Evolutionary conservation across 1,140 invertebrate genomes (phyloP).

Genomic region (Argopecten irradians): DNA sequence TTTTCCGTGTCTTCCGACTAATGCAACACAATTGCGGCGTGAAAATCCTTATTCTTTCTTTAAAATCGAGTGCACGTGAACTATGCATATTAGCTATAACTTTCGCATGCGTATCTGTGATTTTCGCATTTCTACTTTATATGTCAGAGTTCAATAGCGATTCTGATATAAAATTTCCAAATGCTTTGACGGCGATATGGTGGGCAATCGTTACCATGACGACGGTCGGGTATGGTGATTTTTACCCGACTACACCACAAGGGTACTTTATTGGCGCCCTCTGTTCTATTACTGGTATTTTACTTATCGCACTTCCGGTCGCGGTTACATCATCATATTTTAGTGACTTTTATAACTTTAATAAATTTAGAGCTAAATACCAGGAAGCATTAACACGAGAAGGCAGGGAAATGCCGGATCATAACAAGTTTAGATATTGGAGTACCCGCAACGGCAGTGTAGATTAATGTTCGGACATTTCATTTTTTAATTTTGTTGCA

Average conservation of each 20-base stretch:
- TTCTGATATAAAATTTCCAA: background rate
- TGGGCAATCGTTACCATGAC: slow-evolving; percentile 94
- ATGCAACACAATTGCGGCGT: background rate
- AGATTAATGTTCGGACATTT: too few relatives aligned
- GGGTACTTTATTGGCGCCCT: slow-evolving; percentile 84
- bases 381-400: background rate
- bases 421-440: background rate
- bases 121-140: background rate
- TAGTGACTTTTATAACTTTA: background rate
- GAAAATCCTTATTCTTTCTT: background rate
- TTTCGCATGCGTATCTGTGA: background rate
- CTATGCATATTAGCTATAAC: background rate
- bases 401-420: background rate
- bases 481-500: too few relatives aligned
- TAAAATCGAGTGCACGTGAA: background rate
- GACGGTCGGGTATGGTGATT: slow-evolving; percentile 98
- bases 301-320: slow-evolving; percentile 91
- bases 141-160: background rate
- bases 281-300: slow-evolving; percentile 90
- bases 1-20: background rate
- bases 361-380: background rate
- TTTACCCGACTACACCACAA: slow-evolving; percentile 74
- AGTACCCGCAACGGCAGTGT: background rate
- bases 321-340: slow-evolving; percentile 80
- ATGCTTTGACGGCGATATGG: slow-evolving; percentile 87